phyloP scores from a whole-genome alignment of 2,113 vertebrate genomes.

The Pygoscelis adeliae region DNA sequence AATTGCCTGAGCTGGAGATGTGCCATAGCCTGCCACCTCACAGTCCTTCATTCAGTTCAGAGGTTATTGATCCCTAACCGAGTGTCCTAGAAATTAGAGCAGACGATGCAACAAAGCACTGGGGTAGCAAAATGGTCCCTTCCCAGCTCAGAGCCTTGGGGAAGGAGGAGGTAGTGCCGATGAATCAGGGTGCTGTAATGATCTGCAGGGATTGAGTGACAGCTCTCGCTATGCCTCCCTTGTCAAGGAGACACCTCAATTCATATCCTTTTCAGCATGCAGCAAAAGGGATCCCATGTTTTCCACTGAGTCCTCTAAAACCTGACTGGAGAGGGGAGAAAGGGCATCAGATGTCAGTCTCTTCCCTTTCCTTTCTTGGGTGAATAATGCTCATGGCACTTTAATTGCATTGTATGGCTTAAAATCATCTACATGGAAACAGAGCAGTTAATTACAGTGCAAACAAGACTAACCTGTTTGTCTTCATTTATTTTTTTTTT shows the following conservation, averaged over 20 bases:
- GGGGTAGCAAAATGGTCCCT: neutral
- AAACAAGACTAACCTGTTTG: neutral
- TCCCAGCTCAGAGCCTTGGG: neutral
- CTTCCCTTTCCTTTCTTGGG: neutral
- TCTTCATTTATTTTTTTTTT: neutral
- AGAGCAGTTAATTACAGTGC: neutral
- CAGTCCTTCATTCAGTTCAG: neutral
- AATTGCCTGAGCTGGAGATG: neutral
- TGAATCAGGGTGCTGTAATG: neutral
- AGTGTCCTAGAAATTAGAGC: neutral
- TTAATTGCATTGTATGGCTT: neutral
- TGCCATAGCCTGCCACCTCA: neutral
- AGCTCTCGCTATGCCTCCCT: neutral
- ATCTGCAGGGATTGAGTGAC: accelerated
- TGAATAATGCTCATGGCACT: neutral
- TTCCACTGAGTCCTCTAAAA: neutral
- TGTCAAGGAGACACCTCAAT: neutral
- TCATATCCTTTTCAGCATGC: neutral
- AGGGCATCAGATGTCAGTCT: neutral
- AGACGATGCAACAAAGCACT: neutral
- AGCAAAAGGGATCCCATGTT: neutral
- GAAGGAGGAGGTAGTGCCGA: neutral
- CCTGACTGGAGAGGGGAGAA: neutral
- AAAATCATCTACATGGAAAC: neutral
- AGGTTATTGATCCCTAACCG: neutral